These are phyloP conservation scores for Trichonephila clavata DNA, from an alignment of 1,140 invertebrate species.

Conservation along the genomic window DNA sequence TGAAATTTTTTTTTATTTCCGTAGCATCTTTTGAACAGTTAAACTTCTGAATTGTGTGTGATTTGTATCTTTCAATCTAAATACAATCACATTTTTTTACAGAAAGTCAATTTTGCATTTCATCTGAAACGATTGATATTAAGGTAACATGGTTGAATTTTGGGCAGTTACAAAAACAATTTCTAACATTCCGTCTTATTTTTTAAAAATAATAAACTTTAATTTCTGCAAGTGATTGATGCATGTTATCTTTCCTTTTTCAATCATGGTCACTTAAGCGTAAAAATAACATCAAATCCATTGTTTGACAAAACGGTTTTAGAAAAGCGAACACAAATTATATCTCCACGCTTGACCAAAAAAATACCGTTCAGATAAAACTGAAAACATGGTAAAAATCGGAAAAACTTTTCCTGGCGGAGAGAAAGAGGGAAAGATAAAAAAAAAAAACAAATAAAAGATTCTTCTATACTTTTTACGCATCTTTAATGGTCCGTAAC, in stretches of 20 bases:
- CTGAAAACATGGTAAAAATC: not conserved
- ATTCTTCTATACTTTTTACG: not conserved
- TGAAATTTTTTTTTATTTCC: too few species aligned
- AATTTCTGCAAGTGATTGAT: not conserved
- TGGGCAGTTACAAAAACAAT: too few species aligned
- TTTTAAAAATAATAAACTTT: not conserved
- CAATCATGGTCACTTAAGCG: not conserved
- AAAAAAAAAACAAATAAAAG: not conserved
- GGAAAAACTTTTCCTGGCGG: not conserved
- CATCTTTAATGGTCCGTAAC: not conserved
- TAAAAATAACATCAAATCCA: not conserved
- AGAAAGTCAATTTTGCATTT: too few species aligned
- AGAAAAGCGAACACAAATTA: not conserved
- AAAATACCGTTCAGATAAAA: not conserved
- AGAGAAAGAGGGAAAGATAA: not conserved
- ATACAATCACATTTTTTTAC: too few species aligned
- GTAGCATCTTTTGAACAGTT: too few species aligned
- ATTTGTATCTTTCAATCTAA: too few species aligned
- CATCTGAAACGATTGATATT: too few species aligned
- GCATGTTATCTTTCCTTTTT: too few species aligned
- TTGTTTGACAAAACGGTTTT: not conserved
- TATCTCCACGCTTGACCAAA: conserved; percentile 5
- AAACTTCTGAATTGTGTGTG: too few species aligned
- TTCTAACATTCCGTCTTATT: not conserved
- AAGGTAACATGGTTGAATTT: too few species aligned